Base-by-base conservation (phyloP, 2,888 invertebrate species). In the Elysia crispata region DNA sequence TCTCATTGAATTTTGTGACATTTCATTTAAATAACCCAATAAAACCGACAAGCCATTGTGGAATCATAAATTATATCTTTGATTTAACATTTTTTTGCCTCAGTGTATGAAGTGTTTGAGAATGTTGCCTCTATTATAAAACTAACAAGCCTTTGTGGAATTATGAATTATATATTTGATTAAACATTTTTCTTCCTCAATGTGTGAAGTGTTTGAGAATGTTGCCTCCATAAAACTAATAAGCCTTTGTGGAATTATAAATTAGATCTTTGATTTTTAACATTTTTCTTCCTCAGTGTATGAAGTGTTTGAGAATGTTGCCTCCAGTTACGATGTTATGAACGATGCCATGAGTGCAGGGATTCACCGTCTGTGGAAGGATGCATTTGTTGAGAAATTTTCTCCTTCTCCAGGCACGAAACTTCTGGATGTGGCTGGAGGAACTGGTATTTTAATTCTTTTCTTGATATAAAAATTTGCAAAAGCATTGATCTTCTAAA, bases 281-380 rank as follows among this genome's bases (percentile, higher is more conserved):
- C 64, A n/a, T 79, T 70, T 64, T 82, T 76, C 78, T 82, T 50
- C 85, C 94, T 8, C 92, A 97, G 99, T 99, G 0, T 95, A 97
- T 87, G 94, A 96, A 88, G 98, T 99, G 11, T 99, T 99, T 91
- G 96, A 97, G 91, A 97, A 96, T 90, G 99, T 99, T 1, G 98
- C 99, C 0, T 94, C 95, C 79, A 96, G 95, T 25, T 99, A 99
- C 92, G 99, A 99, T 92, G 89, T 95, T 79, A 99, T 99, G 99
- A 99, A 99, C 91, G 99, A 99, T 94, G 95, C 95, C 0, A 98
- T 99, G 98, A 98, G 98, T 76, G 93, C 95, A 83, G 98, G 99
- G 8, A 94, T 99, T 81, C 99, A 99, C 92, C 93, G 99, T 67
- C 85, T 98, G 1, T 99, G 99, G 99, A 99, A 99, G 92, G 98